Conservation (phyloP, 2,113 vertebrate species). For the Oriolus oriolus region DNA sequence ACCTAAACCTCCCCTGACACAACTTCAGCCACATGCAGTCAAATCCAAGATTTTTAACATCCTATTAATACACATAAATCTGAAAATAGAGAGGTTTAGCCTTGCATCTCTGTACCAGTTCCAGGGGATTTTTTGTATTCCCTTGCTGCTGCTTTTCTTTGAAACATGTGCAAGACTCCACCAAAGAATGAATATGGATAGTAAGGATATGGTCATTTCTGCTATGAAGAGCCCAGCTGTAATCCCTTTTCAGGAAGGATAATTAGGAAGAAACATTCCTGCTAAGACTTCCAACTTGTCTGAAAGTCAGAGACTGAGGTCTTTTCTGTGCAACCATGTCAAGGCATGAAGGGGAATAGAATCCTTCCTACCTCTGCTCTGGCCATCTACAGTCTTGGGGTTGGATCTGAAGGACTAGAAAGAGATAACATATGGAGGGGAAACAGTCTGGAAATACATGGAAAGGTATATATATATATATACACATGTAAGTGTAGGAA, state of each 20-base stretch:
- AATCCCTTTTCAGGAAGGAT: not conserved
- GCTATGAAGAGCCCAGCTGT: not conserved
- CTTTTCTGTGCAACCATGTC: not conserved
- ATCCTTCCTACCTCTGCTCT: not conserved
- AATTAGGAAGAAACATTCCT: not conserved
- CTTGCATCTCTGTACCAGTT: not conserved
- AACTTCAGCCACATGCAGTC: not conserved
- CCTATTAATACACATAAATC: not conserved
- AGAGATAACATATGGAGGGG: not conserved
- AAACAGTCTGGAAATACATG: not conserved
- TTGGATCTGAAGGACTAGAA: not conserved
- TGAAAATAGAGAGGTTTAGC: not conserved
- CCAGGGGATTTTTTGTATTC: not conserved
- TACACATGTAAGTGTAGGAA: not conserved
- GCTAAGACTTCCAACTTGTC: not conserved
- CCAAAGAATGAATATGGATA: not conserved
- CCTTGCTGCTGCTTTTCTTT: not conserved
- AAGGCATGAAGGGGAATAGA: not conserved
- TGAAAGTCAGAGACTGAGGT: not conserved
- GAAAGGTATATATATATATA: not conserved
- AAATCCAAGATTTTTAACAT: not conserved
- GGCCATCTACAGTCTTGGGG: not conserved
- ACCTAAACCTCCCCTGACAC: not conserved
- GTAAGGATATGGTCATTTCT: not conserved
- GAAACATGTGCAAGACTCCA: not conserved